Evolutionary conservation across 2,113 vertebrate species (phyloP).

Genomic region (Perca fluviatilis): DNA sequence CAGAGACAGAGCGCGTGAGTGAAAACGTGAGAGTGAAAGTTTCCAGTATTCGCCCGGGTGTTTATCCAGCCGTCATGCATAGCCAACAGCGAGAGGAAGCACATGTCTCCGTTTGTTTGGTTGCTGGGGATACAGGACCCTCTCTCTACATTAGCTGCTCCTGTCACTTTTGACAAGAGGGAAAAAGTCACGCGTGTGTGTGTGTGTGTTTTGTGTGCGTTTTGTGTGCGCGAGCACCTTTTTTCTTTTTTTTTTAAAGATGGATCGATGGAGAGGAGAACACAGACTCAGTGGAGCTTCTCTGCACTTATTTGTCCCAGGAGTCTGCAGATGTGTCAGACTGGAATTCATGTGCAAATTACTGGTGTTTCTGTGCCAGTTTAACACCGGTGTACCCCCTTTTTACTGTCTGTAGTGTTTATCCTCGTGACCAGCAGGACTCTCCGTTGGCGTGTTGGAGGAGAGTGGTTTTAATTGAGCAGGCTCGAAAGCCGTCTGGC

Average conservation of each 20-base stretch:
- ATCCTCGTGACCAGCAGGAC: constrained; percentile 31
- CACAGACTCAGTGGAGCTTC: constrained; percentile 21
- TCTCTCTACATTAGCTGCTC: constrained; percentile 54
- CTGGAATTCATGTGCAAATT: constrained; percentile 48
- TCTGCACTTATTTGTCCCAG: constrained; percentile 28
- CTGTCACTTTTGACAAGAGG: constrained; percentile 64
- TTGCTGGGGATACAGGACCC: constrained; percentile 73
- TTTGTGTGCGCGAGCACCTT: neutral
- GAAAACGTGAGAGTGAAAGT: constrained; percentile 74
- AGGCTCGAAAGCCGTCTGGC: constrained; percentile 42
- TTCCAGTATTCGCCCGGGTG: constrained; percentile 71
- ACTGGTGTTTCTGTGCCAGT: constrained; percentile 36
- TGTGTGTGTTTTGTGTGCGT: neutral
- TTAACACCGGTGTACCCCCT: constrained; percentile 31
- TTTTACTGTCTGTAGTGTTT: constrained; percentile 45
- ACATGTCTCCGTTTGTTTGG: constrained; percentile 83
- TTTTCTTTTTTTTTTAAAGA: constrained; percentile 27
- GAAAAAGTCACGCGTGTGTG: constrained; percentile 30
- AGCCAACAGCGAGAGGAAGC: constrained; percentile 80
- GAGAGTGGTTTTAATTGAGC: constrained; percentile 60
- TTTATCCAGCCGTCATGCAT: constrained; percentile 68
- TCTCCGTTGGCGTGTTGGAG: constrained; percentile 52
- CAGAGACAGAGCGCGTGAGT: constrained; percentile 54
- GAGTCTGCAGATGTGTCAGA: constrained; percentile 19
- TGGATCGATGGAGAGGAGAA: constrained; percentile 31